A percentile compares a stretch with the other conserved stretches of the same genome.
Conservation (phyloP, 2,888 invertebrate species). For the Tridacna gigas region DNA sequence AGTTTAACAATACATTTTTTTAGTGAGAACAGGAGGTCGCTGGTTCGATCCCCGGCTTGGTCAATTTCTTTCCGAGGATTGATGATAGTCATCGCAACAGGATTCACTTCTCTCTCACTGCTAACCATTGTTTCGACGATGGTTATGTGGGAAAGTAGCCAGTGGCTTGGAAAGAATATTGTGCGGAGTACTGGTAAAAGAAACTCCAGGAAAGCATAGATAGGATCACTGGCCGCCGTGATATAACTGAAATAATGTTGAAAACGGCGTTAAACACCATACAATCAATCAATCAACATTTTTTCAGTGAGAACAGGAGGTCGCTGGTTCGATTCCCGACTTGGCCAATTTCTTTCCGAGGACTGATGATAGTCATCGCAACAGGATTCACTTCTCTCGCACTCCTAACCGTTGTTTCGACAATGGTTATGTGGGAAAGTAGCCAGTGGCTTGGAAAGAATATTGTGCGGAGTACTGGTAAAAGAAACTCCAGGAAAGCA, state of each 20-base stretch:
- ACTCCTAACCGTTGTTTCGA: too few relatives aligned
- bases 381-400: too few relatives aligned
- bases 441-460: too few relatives aligned
- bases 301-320: neutral
- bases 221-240: neutral
- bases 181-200: neutral
- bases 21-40: neutral
- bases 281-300: neutral
- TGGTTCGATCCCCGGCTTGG: neutral
- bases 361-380: too few relatives aligned
- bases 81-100: neutral
- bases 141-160: neutral
- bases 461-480: too few relatives aligned
- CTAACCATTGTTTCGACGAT: too few relatives aligned
- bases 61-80: neutral
- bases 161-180: neutral
- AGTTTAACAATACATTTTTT: too few relatives aligned
- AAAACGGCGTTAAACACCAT: neutral
- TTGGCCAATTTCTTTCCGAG: too few relatives aligned
- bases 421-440: too few relatives aligned
- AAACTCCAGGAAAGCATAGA: neutral
- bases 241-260: neutral
- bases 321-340: too few relatives aligned
- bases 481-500: too few relatives aligned
- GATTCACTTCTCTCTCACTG: neutral